These are phyloP conservation scores for Protophormia terraenovae DNA, from an alignment of 2,888 invertebrate species.

Conservation along the genomic window DNA sequence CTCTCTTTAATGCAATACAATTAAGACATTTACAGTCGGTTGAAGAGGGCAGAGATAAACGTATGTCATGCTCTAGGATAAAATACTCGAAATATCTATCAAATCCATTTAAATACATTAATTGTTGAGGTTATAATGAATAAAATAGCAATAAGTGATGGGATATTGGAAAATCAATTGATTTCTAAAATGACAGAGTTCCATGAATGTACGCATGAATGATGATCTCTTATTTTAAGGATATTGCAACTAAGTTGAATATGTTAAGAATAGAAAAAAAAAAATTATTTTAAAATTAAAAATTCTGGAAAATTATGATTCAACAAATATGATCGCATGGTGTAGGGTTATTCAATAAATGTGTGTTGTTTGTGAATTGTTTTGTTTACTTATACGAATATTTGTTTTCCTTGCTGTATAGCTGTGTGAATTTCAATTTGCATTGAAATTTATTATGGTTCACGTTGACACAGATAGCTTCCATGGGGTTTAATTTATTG, in stretches of 20 bases:
- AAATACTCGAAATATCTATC: no score
- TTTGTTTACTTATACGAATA: background rate
- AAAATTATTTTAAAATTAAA: no score
- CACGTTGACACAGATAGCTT: slow-evolving; percentile 34
- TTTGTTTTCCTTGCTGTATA: background rate
- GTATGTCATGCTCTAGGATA: background rate
- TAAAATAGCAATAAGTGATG: no score
- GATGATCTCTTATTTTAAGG: no score
- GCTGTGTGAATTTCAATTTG: slow-evolving; percentile 31
- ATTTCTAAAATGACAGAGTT: no score
- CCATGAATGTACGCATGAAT: no score
- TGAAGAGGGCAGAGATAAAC: background rate
- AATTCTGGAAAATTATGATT: no score
- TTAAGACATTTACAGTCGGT: slow-evolving; percentile 9
- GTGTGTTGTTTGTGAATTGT: background rate
- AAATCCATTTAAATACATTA: no score
- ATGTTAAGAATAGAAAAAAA: no score
- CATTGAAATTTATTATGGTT: slow-evolving; percentile 39
- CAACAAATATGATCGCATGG: background rate
- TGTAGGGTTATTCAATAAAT: background rate
- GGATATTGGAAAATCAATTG: no score
- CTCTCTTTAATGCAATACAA: background rate
- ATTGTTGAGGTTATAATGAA: no score
- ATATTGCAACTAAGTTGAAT: no score
- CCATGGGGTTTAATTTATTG: slow-evolving; percentile 30